phyloP scores from a whole-genome alignment of 2,888 invertebrate genomes.

The Formica aserva region DNA sequence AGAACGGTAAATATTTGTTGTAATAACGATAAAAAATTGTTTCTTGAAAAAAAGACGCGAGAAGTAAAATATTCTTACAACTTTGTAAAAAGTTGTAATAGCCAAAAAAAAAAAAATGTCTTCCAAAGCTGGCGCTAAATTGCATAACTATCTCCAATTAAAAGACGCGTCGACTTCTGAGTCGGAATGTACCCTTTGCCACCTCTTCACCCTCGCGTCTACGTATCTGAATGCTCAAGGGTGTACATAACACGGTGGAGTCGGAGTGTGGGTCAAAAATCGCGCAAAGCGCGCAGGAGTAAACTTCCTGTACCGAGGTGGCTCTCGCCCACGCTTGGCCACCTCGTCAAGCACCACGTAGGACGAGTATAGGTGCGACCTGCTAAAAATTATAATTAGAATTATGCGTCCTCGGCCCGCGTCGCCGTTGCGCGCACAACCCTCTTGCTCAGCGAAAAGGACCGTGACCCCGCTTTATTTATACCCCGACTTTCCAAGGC shows the following conservation, averaged over 20 bases:
- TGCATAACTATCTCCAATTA: slow-evolving; percentile 15
- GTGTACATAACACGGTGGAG: slow-evolving; percentile 68
- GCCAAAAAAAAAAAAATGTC: not conserved
- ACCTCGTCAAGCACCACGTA: slow-evolving; percentile 56
- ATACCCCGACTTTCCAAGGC: slow-evolving; percentile 25
- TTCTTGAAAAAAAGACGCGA: not conserved
- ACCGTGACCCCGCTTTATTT: slow-evolving; percentile 35
- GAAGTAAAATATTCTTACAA: not conserved
- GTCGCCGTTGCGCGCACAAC: slow-evolving; percentile 21
- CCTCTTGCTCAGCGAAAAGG: slow-evolving; percentile 32
- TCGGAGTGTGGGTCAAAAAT: slow-evolving; percentile 69
- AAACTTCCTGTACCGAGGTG: slow-evolving; percentile 19
- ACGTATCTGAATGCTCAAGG: slow-evolving; percentile 74
- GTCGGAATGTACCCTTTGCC: slow-evolving; percentile 66
- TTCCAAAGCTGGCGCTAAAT: not conserved
- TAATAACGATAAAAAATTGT: slow-evolving; percentile 43
- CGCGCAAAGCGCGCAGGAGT: slow-evolving; percentile 41
- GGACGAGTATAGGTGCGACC: slow-evolving; percentile 47
- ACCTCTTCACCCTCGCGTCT: slow-evolving; percentile 66
- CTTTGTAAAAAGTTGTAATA: not conserved
- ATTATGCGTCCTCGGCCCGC: slow-evolving; percentile 47
- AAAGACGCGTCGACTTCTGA: slow-evolving; percentile 52
- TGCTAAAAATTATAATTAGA: slow-evolving; percentile 64
- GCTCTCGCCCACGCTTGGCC: slow-evolving; percentile 54
- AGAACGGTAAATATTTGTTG: slow-evolving; percentile 43